A percentile compares a stretch with the other conserved stretches of the same genome.
phyloP scores from a whole-genome alignment of 2,113 vertebrate species.

The Cariama cristata region DNA sequence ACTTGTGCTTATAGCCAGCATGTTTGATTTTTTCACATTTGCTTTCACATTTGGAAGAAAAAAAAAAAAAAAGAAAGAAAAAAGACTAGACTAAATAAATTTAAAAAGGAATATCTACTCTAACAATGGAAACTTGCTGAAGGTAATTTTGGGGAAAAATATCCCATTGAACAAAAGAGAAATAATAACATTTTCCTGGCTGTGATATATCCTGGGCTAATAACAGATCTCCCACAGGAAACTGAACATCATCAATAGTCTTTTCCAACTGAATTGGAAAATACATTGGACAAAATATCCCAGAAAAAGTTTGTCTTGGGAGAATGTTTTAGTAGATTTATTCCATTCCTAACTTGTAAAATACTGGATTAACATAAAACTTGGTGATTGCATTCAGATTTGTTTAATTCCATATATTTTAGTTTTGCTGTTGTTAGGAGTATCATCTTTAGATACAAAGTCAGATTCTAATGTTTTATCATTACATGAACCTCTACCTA shows the following conservation, averaged over 20 bases:
- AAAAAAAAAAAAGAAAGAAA: background rate
- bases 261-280: background rate
- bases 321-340: background rate
- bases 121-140: background rate
- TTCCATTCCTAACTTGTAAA: background rate
- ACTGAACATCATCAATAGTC: background rate
- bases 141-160: background rate
- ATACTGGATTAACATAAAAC: background rate
- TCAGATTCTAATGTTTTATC: background rate
- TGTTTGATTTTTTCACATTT: background rate
- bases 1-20: background rate
- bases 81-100: background rate
- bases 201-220: background rate
- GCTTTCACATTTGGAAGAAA: background rate
- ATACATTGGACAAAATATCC: background rate
- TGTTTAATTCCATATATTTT: background rate
- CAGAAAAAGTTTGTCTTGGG: background rate
- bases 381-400: background rate
- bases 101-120: background rate
- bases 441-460: background rate
- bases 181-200: background rate
- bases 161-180: background rate
- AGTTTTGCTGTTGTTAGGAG: background rate
- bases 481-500: background rate
- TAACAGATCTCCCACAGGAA: background rate